Base-by-base conservation (phyloP, 2,888 invertebrate genomes). In the Drosophila anceps region DNA sequence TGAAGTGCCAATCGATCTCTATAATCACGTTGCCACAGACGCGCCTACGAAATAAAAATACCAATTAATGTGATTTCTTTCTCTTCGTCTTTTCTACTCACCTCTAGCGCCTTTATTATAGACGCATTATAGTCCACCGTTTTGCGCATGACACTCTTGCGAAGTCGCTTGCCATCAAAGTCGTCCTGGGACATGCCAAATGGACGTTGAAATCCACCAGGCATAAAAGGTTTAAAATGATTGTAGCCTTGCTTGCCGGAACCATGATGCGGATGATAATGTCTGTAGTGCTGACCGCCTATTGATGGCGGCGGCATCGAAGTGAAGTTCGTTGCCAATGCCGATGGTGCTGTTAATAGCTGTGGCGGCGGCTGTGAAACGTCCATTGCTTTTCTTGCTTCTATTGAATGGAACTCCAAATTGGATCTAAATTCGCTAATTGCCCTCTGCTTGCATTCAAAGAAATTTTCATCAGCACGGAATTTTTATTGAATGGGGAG, bases 41-140 rank as follows among this genome's bases (percentile, higher is more conserved):
- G 96, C 94, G 96, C 96, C 97, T 97, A 91, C 39, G 5, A 12
- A 8, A 29, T 0, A 24, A n/a, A 8, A 0, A n/a, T 44, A 24
- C 5, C 1, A 39, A 33, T 20, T 24, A 15, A 20, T 29, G 1
- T 4, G 15, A 5, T 35, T 29, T 43, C 6, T 10, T 8, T 41
- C 5, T 50, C 10, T 10, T 1, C 3, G 8, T 29, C 12, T 18
- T 6, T 0, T 3, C 10, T 3, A 90, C 91, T 93, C 93, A 97
- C 97, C 95, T 99, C 98, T 88, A 99, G 93, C 89, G 97, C 97
- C 93, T 97, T 97, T 73, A 98, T 97, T 90, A 99, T 96, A 41
- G 99, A 96, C 24, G 98, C 96, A 94, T 99, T 99, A 93, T 99
- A 99, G 94, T 99, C 99, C 62, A 99, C 98, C 37, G 99, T 99